phyloP scores from a whole-genome alignment of 1,140 invertebrate species.

The Papilio dardanus region DNA sequence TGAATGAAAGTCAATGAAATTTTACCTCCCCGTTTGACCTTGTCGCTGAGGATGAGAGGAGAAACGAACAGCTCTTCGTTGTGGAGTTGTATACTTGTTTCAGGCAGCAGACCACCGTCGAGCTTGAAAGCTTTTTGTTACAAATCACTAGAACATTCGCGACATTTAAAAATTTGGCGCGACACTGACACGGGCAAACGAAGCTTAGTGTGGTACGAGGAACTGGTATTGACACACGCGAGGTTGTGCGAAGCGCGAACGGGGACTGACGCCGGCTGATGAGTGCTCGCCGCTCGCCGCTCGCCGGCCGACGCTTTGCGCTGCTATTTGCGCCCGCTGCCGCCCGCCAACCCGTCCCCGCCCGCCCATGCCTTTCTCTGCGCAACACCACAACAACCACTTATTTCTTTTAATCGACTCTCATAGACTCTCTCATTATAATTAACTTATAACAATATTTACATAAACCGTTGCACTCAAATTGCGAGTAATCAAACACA shows the following conservation, averaged over 20 bases:
- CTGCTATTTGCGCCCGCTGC: conserved; percentile 72
- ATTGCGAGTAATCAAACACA: no score
- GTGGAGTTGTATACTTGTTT: conserved; percentile 48
- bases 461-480: no score
- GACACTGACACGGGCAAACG: conserved; percentile 4
- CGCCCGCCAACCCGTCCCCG: conserved; percentile 62
- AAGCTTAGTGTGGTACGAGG: conserved; percentile 22
- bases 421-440: conserved; percentile 1
- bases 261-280: conserved; percentile 54
- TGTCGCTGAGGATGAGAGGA: conserved; percentile 53
- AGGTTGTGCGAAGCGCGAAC: conserved; percentile 41
- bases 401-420: conserved; percentile 41
- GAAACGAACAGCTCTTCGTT: conserved; percentile 53
- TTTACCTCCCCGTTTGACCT: conserved; percentile 75
- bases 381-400: conserved; percentile 66
- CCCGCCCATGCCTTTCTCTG: conserved; percentile 74
- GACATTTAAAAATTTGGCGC: conserved; percentile 24
- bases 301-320: conserved; percentile 51
- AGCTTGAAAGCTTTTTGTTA: neutral
- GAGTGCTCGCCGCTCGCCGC: conserved; percentile 61
- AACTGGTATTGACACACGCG: conserved; percentile 30
- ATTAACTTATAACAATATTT: conserved; percentile 16
- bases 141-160: conserved; percentile 28
- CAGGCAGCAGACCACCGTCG: conserved; percentile 22
- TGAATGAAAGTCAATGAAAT: conserved; percentile 61